Conservation (phyloP, 2,113 vertebrate genomes). For the Pristiophorus japonicus region DNA sequence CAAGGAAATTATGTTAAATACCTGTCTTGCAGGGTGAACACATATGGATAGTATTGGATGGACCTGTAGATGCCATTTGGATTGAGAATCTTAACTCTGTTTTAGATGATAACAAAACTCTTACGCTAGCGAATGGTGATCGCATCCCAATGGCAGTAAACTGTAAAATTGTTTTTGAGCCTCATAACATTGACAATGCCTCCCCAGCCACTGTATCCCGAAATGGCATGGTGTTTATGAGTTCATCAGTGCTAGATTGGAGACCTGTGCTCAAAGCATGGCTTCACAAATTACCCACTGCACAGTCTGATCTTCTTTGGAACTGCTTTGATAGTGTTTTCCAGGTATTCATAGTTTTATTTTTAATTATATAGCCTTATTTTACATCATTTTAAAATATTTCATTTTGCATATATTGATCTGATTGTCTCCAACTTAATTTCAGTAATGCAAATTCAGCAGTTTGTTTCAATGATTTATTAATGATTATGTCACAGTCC, state of each 20-base stretch:
- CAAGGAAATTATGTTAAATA: not conserved
- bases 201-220: conserved; percentile 66
- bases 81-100: conserved; percentile 67
- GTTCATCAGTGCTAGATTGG: conserved; percentile 64
- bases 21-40: conserved; percentile 54
- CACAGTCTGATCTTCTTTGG: conserved; percentile 56
- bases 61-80: conserved; percentile 67
- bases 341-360: conserved; percentile 55
- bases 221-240: conserved; percentile 71
- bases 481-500: not conserved
- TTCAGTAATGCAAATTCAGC: not conserved
- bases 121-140: conserved; percentile 65
- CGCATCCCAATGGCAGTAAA: conserved; percentile 65
- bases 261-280: conserved; percentile 58
- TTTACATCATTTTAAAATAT: conserved; percentile 44
- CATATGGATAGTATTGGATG: conserved; percentile 65
- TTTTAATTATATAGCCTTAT: not conserved
- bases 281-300: conserved; percentile 57
- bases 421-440: not conserved
- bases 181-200: conserved; percentile 70
- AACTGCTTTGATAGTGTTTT: conserved; percentile 61
- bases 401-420: too few species aligned
- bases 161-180: conserved; percentile 67
- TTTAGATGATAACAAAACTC: conserved; percentile 66
- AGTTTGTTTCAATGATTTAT: not conserved